Evolutionary conservation across 2,888 invertebrate species (phyloP), one percentile per base, ranked within the genome.

Genomic region (Cryptophagus acutangulus): DNA sequence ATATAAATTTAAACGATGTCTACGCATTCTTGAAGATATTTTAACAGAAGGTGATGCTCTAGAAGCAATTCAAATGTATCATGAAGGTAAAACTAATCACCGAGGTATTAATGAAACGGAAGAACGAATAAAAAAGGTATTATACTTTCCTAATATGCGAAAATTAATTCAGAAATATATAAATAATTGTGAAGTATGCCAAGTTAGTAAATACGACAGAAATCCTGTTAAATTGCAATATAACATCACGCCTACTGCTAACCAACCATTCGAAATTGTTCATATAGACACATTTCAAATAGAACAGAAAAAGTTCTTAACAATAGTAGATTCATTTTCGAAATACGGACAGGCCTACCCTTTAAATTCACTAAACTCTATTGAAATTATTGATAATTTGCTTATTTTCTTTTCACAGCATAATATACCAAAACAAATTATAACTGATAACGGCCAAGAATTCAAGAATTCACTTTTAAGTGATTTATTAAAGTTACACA

Each of bases 281-380:
- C 41, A 46, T 17, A 38, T 36, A 17, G 45, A 50, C 36, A 34
- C 36, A 9, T 33, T 47, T 14, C 30, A 25, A 17, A 10, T 36
- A 12, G 33, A 43, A 12, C 43, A 35, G 6, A 25, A 29, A 25
- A 38, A 45, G 9, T 51, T 51, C 29, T 26, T 49, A 13, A 53
- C 49, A 2, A 48, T 53, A 6, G 40, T 49, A 15, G 53, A 55
- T 31, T 36, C 43, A 15, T 50, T 51, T 24, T 50, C 52, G n/a
- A 52, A 50, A 47, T 44, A 48, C 26, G 42, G 40, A 10, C 41
- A 48, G 39, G 48, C 50, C 1, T 47, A 48, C n/a, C 29, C 38
- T 6, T 17, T 52, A 15, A 34, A 16, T 12, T 40, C 36, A 1
- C 12, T 33, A 25, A 40, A 36, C 24, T 34, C 45, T 9, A 33